These are phyloP conservation scores for Paratrypauchen microcephalus DNA, from an alignment of 2,797 vertebrate genomes.

Conservation along the genomic window DNA sequence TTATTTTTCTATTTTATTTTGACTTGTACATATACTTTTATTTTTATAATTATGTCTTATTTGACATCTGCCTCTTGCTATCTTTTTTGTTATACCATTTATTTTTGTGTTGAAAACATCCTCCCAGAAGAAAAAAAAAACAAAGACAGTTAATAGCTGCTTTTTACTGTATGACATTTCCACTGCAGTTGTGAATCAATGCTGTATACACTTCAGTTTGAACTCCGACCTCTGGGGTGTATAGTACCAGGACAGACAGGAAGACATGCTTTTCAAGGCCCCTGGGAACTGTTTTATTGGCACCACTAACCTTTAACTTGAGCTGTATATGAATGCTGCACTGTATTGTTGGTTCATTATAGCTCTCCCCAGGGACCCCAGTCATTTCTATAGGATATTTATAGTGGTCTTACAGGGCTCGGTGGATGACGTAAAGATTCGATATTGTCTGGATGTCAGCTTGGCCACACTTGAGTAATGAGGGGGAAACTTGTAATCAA, in stretches of 20 bases:
- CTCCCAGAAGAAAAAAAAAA: not conserved
- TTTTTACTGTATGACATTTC: conserved; percentile 32
- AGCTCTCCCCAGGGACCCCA: conserved; percentile 28
- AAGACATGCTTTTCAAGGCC: conserved; percentile 43
- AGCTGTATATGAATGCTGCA: conserved; percentile 52
- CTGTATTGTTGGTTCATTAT: conserved; percentile 53
- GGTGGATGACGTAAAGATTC: conserved; percentile 35
- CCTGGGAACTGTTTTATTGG: conserved; percentile 66
- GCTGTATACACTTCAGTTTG: conserved; percentile 24
- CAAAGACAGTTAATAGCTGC: conserved; percentile 5
- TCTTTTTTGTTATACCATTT: too few relatives aligned
- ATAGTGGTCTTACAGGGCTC: conserved; percentile 24
- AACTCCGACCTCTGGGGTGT: conserved; percentile 56
- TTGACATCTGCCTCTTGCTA: too few relatives aligned
- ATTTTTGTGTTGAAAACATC: not conserved
- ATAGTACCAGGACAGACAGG: conserved; percentile 33
- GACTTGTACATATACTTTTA: too few relatives aligned
- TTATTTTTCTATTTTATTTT: too few relatives aligned
- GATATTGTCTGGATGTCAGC: conserved; percentile 45
- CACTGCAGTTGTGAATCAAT: conserved; percentile 26
- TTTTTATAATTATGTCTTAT: too few relatives aligned
- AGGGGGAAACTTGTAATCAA: conserved; percentile 56
- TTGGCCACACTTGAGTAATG: conserved; percentile 36
- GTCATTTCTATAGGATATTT: conserved; percentile 35
- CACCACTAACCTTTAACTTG: conserved; percentile 72